Evolutionary conservation across 2,888 invertebrate genomes (phyloP).

Genomic region (Drosophila meridiana): DNA sequence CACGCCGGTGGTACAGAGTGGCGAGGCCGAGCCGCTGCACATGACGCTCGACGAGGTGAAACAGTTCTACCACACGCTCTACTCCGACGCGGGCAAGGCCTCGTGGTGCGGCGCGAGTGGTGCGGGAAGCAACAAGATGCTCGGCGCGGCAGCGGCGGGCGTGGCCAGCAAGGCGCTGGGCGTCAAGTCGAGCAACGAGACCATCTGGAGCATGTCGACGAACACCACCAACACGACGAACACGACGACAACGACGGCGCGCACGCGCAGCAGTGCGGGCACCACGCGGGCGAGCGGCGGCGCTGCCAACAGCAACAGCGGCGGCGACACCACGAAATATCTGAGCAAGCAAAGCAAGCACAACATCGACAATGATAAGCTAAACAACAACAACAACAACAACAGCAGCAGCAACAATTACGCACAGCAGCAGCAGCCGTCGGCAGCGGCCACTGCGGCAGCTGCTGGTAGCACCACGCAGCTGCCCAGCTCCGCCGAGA

Average conservation of each 20-base stretch:
- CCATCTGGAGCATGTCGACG: constrained; percentile 80
- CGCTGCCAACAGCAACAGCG: constrained; percentile 26
- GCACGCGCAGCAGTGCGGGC: constrained; percentile 69
- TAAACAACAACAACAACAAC: constrained; percentile 69
- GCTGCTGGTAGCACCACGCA: constrained; percentile 29
- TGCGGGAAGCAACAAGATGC: constrained; percentile 14
- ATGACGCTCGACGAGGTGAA: constrained; percentile 94
- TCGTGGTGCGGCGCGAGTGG: constrained; percentile 29
- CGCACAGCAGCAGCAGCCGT: constrained; percentile 34
- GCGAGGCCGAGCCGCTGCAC: constrained; percentile 89
- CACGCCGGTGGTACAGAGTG: constrained; percentile 56
- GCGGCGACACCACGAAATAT: constrained; percentile 56
- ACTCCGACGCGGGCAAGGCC: constrained; percentile 86
- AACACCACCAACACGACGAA: constrained; percentile 68
- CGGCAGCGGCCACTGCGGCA: constrained; percentile 18
- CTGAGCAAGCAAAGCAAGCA: constrained; percentile 72
- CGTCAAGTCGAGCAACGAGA: constrained; percentile 82
- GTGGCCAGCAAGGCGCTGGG: constrained; percentile 52
- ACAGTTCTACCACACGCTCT: constrained; percentile 92
- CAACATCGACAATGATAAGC: constrained; percentile 68
- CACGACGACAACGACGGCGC: constrained; percentile 70
- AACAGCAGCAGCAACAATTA: constrained; percentile 41
- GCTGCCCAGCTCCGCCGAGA: constrained; percentile 41
- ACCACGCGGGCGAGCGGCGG: constrained; percentile 23
- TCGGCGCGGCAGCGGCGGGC: constrained; percentile 3